Base-by-base conservation (phyloP, 2,888 invertebrate genomes). In the Sphaerophoria taeniata region DNA sequence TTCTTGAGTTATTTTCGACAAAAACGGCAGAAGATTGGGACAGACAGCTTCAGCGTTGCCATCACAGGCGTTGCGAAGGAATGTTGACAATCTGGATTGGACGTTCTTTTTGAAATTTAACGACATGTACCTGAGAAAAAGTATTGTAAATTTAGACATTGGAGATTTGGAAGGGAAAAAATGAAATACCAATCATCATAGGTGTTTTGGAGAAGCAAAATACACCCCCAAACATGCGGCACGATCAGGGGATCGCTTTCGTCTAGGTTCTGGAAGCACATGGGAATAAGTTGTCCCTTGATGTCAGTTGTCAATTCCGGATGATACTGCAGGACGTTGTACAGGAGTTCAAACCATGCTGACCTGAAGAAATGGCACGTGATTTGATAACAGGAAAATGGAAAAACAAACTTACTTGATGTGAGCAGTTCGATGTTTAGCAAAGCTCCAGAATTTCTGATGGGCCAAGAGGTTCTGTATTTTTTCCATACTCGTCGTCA, bases 41-140 rank as follows among this genome's bases (percentile, higher is more conserved):
- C 95, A 95, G 88, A 97, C 94, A 6, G 94, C 93, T 69, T 93
- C 92, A 7, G 97, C 96, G 91, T 95, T 96, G 34, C 96, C 96
- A 92, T 95, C 94, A 0, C 96, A 97, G 65, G 96, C 97, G 89
- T 94, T 94, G 86, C 93, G 93, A 53, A 97, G 90, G 51, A 96
- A 92, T 61, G 93, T 92, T 91, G 94, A 94, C n/a, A 97, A 90
- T 91, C 96, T 95, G 0, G 96, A 95, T 78, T 95, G 91, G 45
- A 97, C 93, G 2, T 95, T 93, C 90, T 97, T 97, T 84, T 95
- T 95, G 63, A 96, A 93, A 89, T 95, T 96, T 4, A 97, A 93
- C 88, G 94, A 93, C 51, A 87, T 84, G 69, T 90, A 87, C 92
- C 92, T 92, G 14, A 1, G 84, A 87, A 45, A n/a, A 33, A 9